Conservation (phyloP, 2,888 invertebrate species). For the Elysia crispata region DNA sequence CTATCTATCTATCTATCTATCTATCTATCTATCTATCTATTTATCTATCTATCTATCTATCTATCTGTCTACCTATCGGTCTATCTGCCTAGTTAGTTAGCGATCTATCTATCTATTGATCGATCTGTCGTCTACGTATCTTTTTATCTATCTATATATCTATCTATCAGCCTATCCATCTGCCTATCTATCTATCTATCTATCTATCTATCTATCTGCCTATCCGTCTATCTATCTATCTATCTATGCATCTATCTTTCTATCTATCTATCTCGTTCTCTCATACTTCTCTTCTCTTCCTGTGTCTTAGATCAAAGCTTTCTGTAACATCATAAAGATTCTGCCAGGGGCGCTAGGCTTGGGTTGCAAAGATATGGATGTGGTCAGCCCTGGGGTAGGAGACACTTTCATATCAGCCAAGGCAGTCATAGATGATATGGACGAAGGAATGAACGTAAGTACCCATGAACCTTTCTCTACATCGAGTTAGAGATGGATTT, state of each 20-base stretch:
- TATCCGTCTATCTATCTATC: too few relatives aligned
- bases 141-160: constrained; percentile 5
- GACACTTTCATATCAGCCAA: constrained; percentile 63
- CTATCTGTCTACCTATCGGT: too few relatives aligned
- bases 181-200: not conserved
- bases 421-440: constrained; percentile 60
- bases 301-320: constrained; percentile 17
- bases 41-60: too few relatives aligned
- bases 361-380: constrained; percentile 60
- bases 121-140: not conserved
- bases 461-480: too few relatives aligned
- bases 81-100: too few relatives aligned
- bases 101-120: not conserved
- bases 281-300: too few relatives aligned
- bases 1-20: too few relatives aligned
- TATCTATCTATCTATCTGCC: not conserved
- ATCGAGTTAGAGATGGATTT: too few relatives aligned
- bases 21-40: too few relatives aligned
- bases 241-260: too few relatives aligned
- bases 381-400: constrained; percentile 66
- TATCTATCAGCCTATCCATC: not conserved
- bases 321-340: constrained; percentile 51
- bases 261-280: too few relatives aligned
- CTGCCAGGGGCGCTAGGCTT: constrained; percentile 62
- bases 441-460: constrained; percentile 65